Evolutionary conservation across 2,888 invertebrate genomes (phyloP).

Genomic region (Tenodera sinensis): DNA sequence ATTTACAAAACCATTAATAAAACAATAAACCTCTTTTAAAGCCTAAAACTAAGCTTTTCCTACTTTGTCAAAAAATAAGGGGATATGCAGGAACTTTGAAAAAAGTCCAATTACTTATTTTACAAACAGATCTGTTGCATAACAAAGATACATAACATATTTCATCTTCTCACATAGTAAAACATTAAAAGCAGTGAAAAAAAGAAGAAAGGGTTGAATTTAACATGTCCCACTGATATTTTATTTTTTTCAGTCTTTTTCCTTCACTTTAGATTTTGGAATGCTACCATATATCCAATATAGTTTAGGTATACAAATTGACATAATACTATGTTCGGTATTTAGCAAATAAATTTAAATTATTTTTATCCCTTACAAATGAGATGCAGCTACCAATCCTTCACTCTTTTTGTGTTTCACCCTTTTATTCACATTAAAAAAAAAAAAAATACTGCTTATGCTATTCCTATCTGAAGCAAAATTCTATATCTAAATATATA

Average conservation of each 20-base stretch:
- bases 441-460: background rate
- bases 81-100: too few species aligned
- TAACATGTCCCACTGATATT: background rate
- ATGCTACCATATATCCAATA: background rate
- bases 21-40: too few species aligned
- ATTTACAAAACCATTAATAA: too few species aligned
- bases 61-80: too few species aligned
- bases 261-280: background rate
- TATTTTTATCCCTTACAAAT: background rate
- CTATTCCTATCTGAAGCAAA: background rate
- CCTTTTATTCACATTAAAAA: background rate
- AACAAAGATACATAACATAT: too few species aligned
- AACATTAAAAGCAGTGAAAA: background rate
- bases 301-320: too few species aligned
- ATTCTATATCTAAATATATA: background rate
- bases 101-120: too few species aligned
- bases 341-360: background rate
- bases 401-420: background rate
- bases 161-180: too few species aligned
- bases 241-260: background rate
- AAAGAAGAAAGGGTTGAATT: background rate
- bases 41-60: too few species aligned
- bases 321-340: background rate
- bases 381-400: background rate
- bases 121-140: too few species aligned